Conservation (phyloP, 2,888 invertebrate species). For the Brachylomia viminalis region DNA sequence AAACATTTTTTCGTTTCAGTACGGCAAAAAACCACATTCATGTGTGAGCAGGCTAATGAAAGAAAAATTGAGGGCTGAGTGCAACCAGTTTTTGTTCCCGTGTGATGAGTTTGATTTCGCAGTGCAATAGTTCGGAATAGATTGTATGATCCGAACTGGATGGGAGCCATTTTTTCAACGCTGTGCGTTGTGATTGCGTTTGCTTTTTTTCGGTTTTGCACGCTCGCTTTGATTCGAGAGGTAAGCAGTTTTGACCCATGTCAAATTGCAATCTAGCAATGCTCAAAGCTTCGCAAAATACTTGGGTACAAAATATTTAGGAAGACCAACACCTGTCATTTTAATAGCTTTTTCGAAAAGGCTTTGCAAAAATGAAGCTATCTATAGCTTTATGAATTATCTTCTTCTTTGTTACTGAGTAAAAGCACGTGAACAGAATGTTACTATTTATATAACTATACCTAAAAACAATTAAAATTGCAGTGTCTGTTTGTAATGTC, state of each 20-base stretch:
- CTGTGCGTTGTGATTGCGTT: slow-evolving; percentile 56
- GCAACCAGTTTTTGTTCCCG: slow-evolving; percentile 30
- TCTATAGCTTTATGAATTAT: no score
- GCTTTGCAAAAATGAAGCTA: not conserved
- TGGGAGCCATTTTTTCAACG: slow-evolving; percentile 54
- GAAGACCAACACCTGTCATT: no score
- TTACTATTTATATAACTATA: no score
- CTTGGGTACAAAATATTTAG: not conserved
- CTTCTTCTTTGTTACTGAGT: not conserved
- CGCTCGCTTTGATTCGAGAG: slow-evolving; percentile 51
- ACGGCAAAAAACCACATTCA: not conserved
- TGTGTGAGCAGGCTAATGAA: slow-evolving; percentile 47
- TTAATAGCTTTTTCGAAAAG: not conserved
- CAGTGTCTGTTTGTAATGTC: no score
- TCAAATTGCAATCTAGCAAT: slow-evolving; percentile 27
- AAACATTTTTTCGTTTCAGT: not conserved
- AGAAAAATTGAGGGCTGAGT: slow-evolving; percentile 57
- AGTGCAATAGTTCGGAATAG: slow-evolving; percentile 62
- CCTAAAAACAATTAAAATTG: no score
- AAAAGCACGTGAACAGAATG: not conserved
- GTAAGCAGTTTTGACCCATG: slow-evolving; percentile 45
- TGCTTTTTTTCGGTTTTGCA: slow-evolving; percentile 27
- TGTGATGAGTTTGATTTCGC: slow-evolving; percentile 58
- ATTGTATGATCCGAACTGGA: slow-evolving; percentile 59
- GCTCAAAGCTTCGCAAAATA: not conserved